Conservation (phyloP, 2,888 invertebrate species). For the Acanthopleura granulata region DNA sequence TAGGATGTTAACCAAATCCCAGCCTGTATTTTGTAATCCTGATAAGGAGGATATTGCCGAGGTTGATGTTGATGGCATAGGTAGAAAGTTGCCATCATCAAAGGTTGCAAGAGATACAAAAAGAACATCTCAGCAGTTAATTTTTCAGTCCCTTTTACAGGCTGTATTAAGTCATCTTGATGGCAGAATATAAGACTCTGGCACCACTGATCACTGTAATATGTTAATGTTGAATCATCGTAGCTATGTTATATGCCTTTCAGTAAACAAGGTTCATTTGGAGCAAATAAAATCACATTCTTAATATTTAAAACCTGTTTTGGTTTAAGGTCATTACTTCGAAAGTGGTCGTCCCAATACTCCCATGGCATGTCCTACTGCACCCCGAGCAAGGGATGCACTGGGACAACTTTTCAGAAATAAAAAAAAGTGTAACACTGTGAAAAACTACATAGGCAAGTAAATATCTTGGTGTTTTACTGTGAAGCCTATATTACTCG, state of each 20-base stretch:
- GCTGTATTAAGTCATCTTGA: too few relatives aligned
- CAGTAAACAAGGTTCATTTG: neutral
- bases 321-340: neutral
- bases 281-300: neutral
- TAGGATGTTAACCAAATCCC: neutral
- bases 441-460: neutral
- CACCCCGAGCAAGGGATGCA: neutral
- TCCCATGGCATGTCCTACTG: neutral
- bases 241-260: neutral
- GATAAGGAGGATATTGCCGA: constrained; percentile 15
- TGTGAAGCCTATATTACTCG: too few relatives aligned
- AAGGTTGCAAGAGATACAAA: neutral
- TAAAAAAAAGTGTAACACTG: neutral
- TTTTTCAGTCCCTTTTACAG: too few relatives aligned
- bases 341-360: neutral
- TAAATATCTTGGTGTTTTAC: too few relatives aligned
- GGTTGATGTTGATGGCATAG: neutral
- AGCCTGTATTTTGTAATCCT: neutral
- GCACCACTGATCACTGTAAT: neutral
- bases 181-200: too few relatives aligned
- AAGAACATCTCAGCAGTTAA: neutral
- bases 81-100: neutral
- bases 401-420: constrained; percentile 15
- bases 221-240: neutral
- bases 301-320: neutral